A percentile compares a stretch with the other conserved stretches of the same genome.
Conservation (phyloP, 2,113 vertebrate genomes). For the Corydoras sp. region DNA sequence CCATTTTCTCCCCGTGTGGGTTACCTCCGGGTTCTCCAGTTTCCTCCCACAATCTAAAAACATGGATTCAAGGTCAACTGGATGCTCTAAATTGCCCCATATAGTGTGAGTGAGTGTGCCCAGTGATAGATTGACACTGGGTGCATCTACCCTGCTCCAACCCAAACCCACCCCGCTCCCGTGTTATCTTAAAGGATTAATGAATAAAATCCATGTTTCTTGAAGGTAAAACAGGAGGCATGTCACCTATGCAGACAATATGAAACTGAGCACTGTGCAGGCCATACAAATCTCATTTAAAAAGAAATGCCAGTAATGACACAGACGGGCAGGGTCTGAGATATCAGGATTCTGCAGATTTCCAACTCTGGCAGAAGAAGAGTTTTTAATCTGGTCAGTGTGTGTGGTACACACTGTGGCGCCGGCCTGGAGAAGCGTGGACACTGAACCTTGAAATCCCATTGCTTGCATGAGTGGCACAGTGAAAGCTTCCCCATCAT, state of each 20-base stretch:
- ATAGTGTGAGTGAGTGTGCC: too few species aligned
- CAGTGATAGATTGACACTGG: too few species aligned
- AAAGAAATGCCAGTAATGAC: slow-evolving; percentile 6
- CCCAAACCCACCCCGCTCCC: too few species aligned
- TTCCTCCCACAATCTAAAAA: too few species aligned
- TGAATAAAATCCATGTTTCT: too few species aligned
- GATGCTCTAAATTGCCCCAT: too few species aligned
- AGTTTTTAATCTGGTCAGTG: slow-evolving; percentile 11
- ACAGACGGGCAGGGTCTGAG: slow-evolving; percentile 7
- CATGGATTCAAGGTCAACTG: too few species aligned
- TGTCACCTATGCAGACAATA: background rate
- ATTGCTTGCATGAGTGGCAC: slow-evolving; percentile 32
- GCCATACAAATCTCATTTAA: slow-evolving; percentile 4
- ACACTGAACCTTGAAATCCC: slow-evolving; percentile 37
- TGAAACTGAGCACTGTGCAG: background rate
- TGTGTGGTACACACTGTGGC: slow-evolving; percentile 5
- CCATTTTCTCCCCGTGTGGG: too few species aligned
- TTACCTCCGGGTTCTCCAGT: too few species aligned
- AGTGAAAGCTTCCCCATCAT: slow-evolving; percentile 24
- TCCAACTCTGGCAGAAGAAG: background rate
- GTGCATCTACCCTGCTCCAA: too few species aligned
- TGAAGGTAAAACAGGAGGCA: slow-evolving; percentile 9
- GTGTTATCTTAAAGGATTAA: too few species aligned
- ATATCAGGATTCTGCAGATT: slow-evolving; percentile 9
- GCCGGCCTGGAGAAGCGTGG: slow-evolving; percentile 13